Evolutionary conservation across 2,888 invertebrate genomes (phyloP), one percentile per base, ranked within the genome.

Genomic region (Netelia fuscicornis): DNA sequence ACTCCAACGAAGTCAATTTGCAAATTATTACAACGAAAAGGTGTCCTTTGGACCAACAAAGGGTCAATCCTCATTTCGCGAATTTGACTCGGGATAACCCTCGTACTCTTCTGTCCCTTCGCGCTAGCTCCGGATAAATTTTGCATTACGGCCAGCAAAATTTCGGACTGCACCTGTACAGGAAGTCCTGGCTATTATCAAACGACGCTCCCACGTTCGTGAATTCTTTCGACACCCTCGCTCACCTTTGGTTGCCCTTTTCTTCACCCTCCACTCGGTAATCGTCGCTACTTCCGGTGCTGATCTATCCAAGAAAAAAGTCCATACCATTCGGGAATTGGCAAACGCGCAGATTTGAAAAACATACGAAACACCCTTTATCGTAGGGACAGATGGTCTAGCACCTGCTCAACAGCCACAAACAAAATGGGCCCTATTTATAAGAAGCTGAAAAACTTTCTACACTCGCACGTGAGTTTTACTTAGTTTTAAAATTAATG

Each of bases 361-460:
- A 83, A 60, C 42, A 65, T 44, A n/a, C n/a, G 17, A 25, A 20
- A 2, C 3, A 5, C 48, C 60, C 9, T 23, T 74, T 9, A n/a
- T 9, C 42, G 10, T 23, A 13, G 13, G n/a, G 82, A 67, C 82
- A 80, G 82, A 82, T 82, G 85, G 30, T 30, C 60, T 30, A 72
- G 65, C 82, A 85, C 79, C 82, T 85, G 82, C 71, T 75, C 62
- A 79, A 80, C 20, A 37, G 37, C 37, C 62, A 54, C 65, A 60
- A 17, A 52, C 75, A 56, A 62, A 78, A 79, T 23, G 17, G n/a
- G n/a, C 68, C n/a, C 30, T 42, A 37, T 52, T 54, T 25, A 30
- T 20, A 64, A 60, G n/a, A 74, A 74, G 25, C 75, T 60, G 17
- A 30, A 42, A 58, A 52, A 2, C 20, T 37, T 6, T 37, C 37